Percentiles rank a stretch among this genome's conserved stretches.
These are phyloP conservation scores for Nothocercus nigrocapillus DNA, from an alignment of 2,113 vertebrate genomes.

Conservation along the genomic window DNA sequence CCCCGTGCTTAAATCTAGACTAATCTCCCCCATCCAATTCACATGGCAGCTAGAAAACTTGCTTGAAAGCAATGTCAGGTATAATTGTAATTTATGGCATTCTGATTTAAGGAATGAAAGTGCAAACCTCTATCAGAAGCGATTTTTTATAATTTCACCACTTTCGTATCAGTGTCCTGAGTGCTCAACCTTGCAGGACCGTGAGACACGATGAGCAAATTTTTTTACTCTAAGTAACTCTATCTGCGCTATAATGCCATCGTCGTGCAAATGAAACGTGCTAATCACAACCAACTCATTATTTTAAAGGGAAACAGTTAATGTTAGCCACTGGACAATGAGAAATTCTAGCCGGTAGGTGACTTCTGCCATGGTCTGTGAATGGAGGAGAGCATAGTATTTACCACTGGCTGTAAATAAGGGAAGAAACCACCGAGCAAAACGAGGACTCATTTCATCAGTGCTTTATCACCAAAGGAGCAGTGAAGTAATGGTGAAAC, in stretches of 20 bases:
- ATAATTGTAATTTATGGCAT: not conserved
- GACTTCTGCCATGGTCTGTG: not conserved
- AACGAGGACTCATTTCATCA: not conserved
- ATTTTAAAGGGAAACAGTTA: not conserved
- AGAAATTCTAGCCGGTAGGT: not conserved
- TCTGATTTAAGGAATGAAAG: not conserved
- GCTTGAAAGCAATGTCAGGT: not conserved
- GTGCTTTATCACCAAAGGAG: not conserved
- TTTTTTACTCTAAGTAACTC: not conserved
- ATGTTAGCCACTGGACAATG: not conserved
- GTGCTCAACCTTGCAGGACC: not conserved
- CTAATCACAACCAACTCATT: not conserved
- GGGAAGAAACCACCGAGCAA: not conserved
- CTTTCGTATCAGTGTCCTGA: not conserved
- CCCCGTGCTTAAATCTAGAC: not conserved
- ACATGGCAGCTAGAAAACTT: not conserved
- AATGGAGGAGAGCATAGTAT: not conserved
- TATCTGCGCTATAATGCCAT: not conserved
- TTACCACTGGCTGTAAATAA: too few relatives aligned
- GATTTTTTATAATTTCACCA: not conserved
- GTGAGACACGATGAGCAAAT: not conserved
- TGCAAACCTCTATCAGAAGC: not conserved
- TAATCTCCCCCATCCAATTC: not conserved
- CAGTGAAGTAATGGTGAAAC: not conserved
- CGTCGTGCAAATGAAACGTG: not conserved